Conservation (phyloP, 2,113 vertebrate genomes). For the Penelope pileata region DNA sequence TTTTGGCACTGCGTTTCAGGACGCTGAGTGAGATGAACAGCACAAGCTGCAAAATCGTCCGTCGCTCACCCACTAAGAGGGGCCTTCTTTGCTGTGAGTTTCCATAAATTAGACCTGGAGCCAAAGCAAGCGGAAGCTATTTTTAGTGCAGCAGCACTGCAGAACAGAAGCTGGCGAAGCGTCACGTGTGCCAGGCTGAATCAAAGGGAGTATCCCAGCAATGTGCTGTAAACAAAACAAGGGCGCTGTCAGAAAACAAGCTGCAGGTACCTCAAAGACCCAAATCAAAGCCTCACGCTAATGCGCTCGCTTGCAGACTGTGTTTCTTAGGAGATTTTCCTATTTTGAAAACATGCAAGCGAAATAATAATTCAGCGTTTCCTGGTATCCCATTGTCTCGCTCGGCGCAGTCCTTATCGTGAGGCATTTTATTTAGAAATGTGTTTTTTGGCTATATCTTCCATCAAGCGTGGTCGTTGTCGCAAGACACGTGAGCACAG, state of each 20-base stretch:
- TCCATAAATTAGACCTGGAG: conserved; percentile 91
- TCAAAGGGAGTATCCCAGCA: conserved; percentile 93
- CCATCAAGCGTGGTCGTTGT: neutral
- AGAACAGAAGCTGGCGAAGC: conserved; percentile 86
- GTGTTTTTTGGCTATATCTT: neutral
- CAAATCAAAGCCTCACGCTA: neutral
- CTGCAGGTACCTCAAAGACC: conserved; percentile 67
- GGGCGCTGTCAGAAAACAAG: conserved; percentile 84
- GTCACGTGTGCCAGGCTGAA: conserved; percentile 86
- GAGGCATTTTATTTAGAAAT: neutral
- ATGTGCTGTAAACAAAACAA: conserved; percentile 91
- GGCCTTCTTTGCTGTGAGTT: conserved; percentile 81
- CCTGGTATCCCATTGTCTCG: neutral
- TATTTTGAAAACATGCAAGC: conserved; percentile 29
- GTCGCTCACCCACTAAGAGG: conserved; percentile 69
- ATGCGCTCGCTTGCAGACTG: neutral
- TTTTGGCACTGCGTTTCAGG: neutral
- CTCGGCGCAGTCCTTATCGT: neutral
- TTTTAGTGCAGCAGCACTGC: conserved; percentile 88
- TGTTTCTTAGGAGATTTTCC: conserved; percentile 49
- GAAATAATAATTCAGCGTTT: neutral
- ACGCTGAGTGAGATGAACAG: neutral
- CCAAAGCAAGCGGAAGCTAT: conserved; percentile 90
- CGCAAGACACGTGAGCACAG: neutral
- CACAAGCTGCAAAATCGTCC: conserved; percentile 57